These are phyloP conservation scores for Diadumene lineata DNA, from an alignment of 92 coral and sea anemone genomes.

Conservation along the genomic window DNA sequence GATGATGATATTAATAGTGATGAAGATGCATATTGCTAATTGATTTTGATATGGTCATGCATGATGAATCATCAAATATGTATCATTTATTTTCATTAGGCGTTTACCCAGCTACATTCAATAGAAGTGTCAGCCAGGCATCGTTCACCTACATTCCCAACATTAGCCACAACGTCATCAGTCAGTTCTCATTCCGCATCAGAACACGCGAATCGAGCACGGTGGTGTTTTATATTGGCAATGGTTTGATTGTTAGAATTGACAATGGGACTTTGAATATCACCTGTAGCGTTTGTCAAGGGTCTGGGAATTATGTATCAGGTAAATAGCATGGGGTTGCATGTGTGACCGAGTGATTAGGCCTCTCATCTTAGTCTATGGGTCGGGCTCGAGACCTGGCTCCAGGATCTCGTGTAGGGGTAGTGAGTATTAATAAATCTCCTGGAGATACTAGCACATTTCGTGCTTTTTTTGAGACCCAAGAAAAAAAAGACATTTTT, in stretches of 20 bases:
- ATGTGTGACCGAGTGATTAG: too few species aligned
- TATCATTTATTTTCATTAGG: constrained; percentile 40
- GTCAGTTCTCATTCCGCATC: constrained; percentile 38
- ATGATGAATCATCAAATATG: background rate
- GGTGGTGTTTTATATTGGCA: constrained; percentile 37
- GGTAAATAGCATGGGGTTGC: too few species aligned
- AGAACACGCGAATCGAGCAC: constrained; percentile 70
- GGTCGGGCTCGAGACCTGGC: too few species aligned
- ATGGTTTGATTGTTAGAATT: constrained; percentile 43
- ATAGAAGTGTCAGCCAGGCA: constrained; percentile 63
- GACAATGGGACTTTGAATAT: constrained; percentile 45
- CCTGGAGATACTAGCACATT: too few species aligned
- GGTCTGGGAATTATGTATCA: constrained; percentile 43
- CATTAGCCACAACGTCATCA: constrained; percentile 26
- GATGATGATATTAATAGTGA: background rate
- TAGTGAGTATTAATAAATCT: too few species aligned
- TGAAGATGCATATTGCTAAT: too few species aligned
- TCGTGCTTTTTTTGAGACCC: too few species aligned
- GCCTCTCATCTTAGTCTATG: too few species aligned
- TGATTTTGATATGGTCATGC: too few species aligned
- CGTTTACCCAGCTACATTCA: constrained; percentile 72
- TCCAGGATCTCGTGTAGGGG: too few species aligned
- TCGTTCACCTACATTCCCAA: constrained; percentile 45
- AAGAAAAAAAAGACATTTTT: too few species aligned
- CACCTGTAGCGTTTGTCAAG: constrained; percentile 46